phyloP scores from a whole-genome alignment of 2,888 invertebrate species.

The Silvanus unidentatus region DNA sequence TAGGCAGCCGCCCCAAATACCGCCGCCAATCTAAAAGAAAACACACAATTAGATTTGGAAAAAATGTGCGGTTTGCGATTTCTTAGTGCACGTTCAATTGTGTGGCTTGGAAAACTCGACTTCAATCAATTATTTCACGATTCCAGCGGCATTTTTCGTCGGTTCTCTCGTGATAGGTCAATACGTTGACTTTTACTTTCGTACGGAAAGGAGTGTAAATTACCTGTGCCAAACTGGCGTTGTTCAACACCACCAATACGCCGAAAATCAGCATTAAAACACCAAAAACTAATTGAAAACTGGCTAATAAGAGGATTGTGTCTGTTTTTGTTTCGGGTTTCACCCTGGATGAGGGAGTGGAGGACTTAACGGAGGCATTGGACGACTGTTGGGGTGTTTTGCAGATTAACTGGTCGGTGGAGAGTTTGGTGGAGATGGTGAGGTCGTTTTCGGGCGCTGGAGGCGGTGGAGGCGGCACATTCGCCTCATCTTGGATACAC shows the following conservation, averaged over 20 bases:
- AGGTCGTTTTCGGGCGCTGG: constrained; percentile 16
- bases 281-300: constrained; percentile 59
- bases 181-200: no score
- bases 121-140: no score
- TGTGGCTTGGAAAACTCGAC: no score
- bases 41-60: no score
- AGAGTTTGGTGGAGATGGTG: constrained; percentile 40
- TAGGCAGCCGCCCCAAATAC: constrained; percentile 62
- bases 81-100: no score
- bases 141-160: no score
- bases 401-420: constrained; percentile 55
- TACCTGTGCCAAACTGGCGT: constrained; percentile 49
- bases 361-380: constrained; percentile 27
- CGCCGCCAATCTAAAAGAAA: constrained; percentile 51
- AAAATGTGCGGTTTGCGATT: no score
- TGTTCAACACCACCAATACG: constrained; percentile 57
- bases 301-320: constrained; percentile 50
- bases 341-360: constrained; percentile 22
- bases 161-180: constrained; percentile 3
- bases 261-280: constrained; percentile 59
- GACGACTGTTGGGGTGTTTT: constrained; percentile 48
- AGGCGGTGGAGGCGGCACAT: no score
- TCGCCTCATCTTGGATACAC: no score
- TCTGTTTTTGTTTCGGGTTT: constrained; percentile 18
- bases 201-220: no score